Conservation (phyloP, 2,113 vertebrate genomes). For the Speoplatyrhinus poulsoni region DNA sequence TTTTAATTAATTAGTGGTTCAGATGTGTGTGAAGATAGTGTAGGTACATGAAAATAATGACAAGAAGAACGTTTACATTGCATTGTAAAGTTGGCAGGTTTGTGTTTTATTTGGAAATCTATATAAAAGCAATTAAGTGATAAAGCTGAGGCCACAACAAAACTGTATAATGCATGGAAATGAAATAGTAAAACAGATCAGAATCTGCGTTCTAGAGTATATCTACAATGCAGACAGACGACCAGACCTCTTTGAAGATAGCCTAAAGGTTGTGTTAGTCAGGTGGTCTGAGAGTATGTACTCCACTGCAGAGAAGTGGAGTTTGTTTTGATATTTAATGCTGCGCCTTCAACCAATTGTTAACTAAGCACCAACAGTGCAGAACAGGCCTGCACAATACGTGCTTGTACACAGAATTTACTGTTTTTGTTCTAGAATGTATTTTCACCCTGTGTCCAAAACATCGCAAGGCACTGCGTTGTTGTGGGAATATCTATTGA, state of each 20-base stretch:
- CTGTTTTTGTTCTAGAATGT: neutral
- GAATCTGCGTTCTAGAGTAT: too few relatives aligned
- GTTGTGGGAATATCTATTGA: neutral
- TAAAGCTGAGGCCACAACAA: too few relatives aligned
- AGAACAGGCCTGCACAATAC: neutral
- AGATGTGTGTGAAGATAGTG: too few relatives aligned
- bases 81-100: too few relatives aligned
- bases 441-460: neutral
- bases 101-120: neutral
- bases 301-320: neutral
- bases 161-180: too few relatives aligned
- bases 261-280: neutral
- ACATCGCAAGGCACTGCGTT: neutral
- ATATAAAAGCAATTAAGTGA: neutral
- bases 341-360: neutral
- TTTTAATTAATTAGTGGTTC: too few relatives aligned
- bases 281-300: neutral
- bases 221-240: neutral
- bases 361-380: neutral
- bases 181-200: too few relatives aligned
- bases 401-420: neutral
- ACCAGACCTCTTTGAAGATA: neutral
- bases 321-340: slow-evolving; percentile 17
- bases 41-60: too few relatives aligned
- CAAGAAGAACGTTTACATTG: too few relatives aligned